Conservation (phyloP, 2,888 invertebrate genomes). For the Dynastes tityus region DNA sequence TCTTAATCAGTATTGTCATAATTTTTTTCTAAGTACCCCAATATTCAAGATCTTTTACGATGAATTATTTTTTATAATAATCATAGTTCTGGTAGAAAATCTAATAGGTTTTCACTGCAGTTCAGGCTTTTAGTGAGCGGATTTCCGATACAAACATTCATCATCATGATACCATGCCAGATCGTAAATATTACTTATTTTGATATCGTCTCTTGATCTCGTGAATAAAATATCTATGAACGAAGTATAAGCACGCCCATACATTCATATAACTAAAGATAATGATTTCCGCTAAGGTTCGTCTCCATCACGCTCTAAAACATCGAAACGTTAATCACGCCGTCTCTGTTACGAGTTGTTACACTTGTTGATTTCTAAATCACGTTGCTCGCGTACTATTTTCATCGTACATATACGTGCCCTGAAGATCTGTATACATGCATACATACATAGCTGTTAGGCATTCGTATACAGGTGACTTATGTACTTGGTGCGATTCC, state of each 20-base stretch:
- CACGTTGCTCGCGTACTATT: slow-evolving; percentile 21
- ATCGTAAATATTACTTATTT: background rate
- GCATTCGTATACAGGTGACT: background rate
- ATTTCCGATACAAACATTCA: too few relatives aligned
- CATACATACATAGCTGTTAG: background rate
- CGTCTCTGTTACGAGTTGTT: slow-evolving; percentile 29
- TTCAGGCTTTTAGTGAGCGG: too few relatives aligned
- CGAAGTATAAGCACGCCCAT: slow-evolving; percentile 8
- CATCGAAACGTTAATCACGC: slow-evolving; percentile 17
- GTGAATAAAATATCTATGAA: slow-evolving; percentile 18
- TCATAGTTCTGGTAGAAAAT: too few relatives aligned
- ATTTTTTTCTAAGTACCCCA: too few relatives aligned
- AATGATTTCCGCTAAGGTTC: slow-evolving; percentile 34
- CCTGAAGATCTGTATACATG: slow-evolving; percentile 12
- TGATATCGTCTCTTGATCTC: background rate
- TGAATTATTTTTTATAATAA: too few relatives aligned
- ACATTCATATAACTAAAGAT: slow-evolving; percentile 19
- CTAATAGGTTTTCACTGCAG: too few relatives aligned
- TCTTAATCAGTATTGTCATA: too few relatives aligned
- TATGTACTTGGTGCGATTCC: too few relatives aligned
- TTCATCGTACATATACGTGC: background rate
- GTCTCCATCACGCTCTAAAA: background rate
- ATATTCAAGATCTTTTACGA: too few relatives aligned
- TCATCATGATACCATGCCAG: too few relatives aligned
- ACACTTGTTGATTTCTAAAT: slow-evolving; percentile 50